Base-by-base conservation (phyloP, 2,888 invertebrate species). In the Chaitophorus viminalis region DNA sequence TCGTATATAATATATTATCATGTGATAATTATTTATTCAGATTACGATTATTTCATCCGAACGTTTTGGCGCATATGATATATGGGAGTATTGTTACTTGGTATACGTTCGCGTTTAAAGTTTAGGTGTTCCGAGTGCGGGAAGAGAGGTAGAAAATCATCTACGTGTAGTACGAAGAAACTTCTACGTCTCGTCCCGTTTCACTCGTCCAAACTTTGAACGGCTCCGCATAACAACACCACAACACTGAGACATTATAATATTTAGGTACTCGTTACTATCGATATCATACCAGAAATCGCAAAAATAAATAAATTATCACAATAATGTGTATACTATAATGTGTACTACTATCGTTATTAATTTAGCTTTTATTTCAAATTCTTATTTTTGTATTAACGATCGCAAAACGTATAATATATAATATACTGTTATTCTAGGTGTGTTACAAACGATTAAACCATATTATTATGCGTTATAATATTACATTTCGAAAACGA, bases 181-280 rank as follows among this genome's bases (percentile, higher is more conserved):
- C 68, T 76, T 76, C 46, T 76, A 52, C 36, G 8, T 9, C 36
- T 8, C 33, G 4, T 6, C 3, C 36, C 9, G 21, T 39, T 74
- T 39, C 25, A n/a, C 76, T 46, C 46, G 46, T 46, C 29, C 29
- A 76, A 76, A 52, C 46, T 76, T 76, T 76, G 52, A 29, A 76
- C 46, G n/a, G 17, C 76, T 46, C 76, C 8, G n/a, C 18, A 21
- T 68, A 29, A 11, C 1, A 70, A 70, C 17, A 29, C 68, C 11
- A 8, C 46, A 46, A n/a, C 25, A 68, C n/a, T 25, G 9, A 25
- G 60, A 60, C 60, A 60, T 25, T 6, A 6, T 21, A 11, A 60
- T 60, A 60, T 25, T 25, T 8, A 25, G n/a, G n/a, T n/a, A 39
- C 39, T 68, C 60, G 11, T 25, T 29, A 68, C 29, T 1, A 46